These are phyloP conservation scores for Lasioglossum figueresi DNA, from an alignment of 2,888 invertebrate genomes.

Conservation along the genomic window DNA sequence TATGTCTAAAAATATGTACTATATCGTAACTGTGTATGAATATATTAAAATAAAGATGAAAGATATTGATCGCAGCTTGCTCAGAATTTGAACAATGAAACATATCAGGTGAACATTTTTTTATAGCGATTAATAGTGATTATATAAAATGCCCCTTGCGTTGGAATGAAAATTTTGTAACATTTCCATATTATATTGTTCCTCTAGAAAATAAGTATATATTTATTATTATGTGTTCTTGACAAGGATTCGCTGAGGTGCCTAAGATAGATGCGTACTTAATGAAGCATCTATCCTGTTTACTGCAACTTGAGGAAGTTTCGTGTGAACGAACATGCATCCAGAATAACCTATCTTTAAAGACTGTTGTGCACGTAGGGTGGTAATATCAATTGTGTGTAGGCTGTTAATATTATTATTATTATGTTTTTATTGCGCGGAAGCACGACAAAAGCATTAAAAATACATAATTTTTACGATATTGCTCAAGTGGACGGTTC, in stretches of 20 bases:
- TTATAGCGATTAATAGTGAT: too few species aligned
- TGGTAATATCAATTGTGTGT: background rate
- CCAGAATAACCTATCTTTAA: constrained; percentile 5
- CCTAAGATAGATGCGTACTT: background rate
- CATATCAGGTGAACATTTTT: background rate
- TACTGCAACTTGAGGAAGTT: background rate
- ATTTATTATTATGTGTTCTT: background rate
- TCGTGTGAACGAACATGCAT: background rate
- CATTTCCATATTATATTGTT: background rate
- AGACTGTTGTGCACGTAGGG: background rate
- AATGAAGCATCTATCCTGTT: constrained; percentile 12
- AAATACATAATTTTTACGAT: background rate
- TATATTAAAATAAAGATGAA: background rate
- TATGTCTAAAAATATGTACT: background rate
- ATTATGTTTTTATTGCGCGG: background rate
- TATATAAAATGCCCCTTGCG: too few species aligned
- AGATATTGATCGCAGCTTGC: background rate
- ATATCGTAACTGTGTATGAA: background rate
- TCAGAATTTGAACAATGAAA: background rate
- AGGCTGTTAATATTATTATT: background rate
- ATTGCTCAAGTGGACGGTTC: background rate
- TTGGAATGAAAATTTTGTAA: background rate
- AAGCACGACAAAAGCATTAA: background rate
- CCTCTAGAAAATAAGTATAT: background rate
- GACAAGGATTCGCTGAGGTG: background rate